phyloP scores from a whole-genome alignment of 2,888 invertebrate genomes.

The Brachylomia viminalis region DNA sequence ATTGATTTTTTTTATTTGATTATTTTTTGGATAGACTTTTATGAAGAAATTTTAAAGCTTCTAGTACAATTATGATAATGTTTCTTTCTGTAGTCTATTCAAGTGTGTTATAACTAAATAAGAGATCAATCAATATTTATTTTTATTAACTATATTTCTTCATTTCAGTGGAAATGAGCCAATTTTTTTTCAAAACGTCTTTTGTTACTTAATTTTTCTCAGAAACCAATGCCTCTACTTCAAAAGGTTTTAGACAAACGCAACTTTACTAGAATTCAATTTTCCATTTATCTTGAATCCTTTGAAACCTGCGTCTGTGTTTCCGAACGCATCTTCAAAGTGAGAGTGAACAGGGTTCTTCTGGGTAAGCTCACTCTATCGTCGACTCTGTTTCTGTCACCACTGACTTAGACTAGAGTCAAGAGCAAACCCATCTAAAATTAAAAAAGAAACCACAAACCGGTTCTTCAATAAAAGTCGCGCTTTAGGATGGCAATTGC shows the following conservation, averaged over 20 bases:
- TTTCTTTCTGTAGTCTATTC: background rate
- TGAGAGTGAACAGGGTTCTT: too few species aligned
- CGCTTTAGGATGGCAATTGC: background rate
- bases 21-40: too few species aligned
- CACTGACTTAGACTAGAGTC: too few species aligned
- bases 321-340: too few species aligned
- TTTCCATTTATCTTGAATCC: background rate
- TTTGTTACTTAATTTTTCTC: background rate
- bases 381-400: too few species aligned
- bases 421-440: too few species aligned
- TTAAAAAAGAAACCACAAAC: slow-evolving; percentile 36
- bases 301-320: too few species aligned
- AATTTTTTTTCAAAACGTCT: background rate
- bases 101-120: background rate
- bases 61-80: background rate
- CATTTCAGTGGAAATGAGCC: background rate
- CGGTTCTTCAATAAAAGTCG: background rate
- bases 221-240: background rate
- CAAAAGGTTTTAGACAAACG: background rate
- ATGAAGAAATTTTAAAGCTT: background rate
- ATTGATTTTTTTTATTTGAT: too few species aligned
- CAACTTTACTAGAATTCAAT: background rate
- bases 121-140: background rate
- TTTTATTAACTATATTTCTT: background rate
- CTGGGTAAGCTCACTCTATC: too few species aligned